Conservation (phyloP, 2,888 invertebrate species). For the Marasmarcha lunaedactyla region DNA sequence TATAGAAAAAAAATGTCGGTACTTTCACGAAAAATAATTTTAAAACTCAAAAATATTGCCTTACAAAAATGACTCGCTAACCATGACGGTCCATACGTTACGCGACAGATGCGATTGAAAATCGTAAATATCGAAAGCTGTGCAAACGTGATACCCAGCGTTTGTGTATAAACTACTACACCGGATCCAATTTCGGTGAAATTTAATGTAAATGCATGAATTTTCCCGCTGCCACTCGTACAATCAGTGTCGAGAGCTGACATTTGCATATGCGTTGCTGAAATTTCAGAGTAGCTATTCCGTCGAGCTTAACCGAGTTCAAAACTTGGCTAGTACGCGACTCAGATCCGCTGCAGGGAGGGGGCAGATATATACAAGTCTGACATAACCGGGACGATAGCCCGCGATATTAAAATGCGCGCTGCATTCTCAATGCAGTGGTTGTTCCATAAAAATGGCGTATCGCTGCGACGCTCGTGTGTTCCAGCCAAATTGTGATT, state of each 20-base stretch:
- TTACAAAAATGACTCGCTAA: no score
- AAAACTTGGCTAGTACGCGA: slow-evolving; percentile 51
- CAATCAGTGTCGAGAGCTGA: slow-evolving; percentile 68
- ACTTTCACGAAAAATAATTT: no score
- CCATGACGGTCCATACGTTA: slow-evolving; percentile 9
- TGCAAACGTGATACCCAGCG: slow-evolving; percentile 44
- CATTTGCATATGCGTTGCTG: slow-evolving; percentile 67
- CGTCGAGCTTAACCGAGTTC: slow-evolving; percentile 58
- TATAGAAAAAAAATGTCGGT: no score
- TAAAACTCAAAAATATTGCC: no score
- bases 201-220: slow-evolving; percentile 69
- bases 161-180: slow-evolving; percentile 52
- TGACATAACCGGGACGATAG: slow-evolving; percentile 32
- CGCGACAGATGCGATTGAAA: slow-evolving; percentile 51
- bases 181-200: slow-evolving; percentile 59
- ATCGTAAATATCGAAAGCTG: slow-evolving; percentile 51
- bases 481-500: slow-evolving; percentile 20
- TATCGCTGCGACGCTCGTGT: slow-evolving; percentile 19
- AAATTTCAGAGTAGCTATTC: slow-evolving; percentile 63
- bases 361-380: slow-evolving; percentile 38
- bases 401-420: slow-evolving; percentile 32
- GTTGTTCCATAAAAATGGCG: slow-evolving; percentile 27
- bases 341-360: slow-evolving; percentile 31
- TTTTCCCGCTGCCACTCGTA: slow-evolving; percentile 64
- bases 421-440: slow-evolving; percentile 25